Conservation (phyloP, 2,888 invertebrate genomes). For the Microplitis deprimator region DNA sequence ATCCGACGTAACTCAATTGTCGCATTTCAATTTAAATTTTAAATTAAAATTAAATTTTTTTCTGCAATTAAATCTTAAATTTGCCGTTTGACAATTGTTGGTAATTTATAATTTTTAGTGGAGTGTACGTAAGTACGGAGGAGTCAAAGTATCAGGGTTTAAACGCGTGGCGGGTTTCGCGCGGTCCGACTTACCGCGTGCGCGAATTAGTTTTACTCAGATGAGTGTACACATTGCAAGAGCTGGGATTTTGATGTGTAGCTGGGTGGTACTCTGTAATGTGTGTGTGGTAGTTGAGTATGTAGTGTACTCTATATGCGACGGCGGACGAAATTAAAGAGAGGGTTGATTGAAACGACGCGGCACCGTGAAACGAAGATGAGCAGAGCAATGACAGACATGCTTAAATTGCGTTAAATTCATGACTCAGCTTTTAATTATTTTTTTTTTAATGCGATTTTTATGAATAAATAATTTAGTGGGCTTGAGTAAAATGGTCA, state of each 20-base stretch:
- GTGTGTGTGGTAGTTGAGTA: slow-evolving; percentile 24
- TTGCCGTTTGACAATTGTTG: too few relatives aligned
- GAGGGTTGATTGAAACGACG: slow-evolving; percentile 44
- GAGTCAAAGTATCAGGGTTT: neutral
- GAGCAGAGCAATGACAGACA: slow-evolving; percentile 14
- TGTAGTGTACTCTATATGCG: neutral
- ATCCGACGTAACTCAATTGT: neutral
- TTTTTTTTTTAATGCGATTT: neutral
- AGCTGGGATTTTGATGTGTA: slow-evolving; percentile 4
- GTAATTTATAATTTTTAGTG: too few relatives aligned
- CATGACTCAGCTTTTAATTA: slow-evolving; percentile 1
- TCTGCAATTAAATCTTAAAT: too few relatives aligned
- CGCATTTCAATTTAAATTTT: neutral
- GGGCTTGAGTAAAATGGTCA: too few relatives aligned
- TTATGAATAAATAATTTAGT: neutral
- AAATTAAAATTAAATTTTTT: neutral
- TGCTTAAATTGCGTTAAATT: neutral
- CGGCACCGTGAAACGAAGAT: slow-evolving; percentile 28
- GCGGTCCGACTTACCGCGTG: slow-evolving; percentile 41
- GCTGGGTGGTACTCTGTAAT: slow-evolving; percentile 33
- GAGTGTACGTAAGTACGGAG: neutral
- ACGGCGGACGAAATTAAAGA: slow-evolving; percentile 44
- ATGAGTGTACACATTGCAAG: slow-evolving; percentile 36
- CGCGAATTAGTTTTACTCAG: slow-evolving; percentile 46
- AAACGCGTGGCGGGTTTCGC: slow-evolving; percentile 4